Evolutionary conservation across 2,888 invertebrate genomes (phyloP).

Genomic region (Drosophila aldrichi): DNA sequence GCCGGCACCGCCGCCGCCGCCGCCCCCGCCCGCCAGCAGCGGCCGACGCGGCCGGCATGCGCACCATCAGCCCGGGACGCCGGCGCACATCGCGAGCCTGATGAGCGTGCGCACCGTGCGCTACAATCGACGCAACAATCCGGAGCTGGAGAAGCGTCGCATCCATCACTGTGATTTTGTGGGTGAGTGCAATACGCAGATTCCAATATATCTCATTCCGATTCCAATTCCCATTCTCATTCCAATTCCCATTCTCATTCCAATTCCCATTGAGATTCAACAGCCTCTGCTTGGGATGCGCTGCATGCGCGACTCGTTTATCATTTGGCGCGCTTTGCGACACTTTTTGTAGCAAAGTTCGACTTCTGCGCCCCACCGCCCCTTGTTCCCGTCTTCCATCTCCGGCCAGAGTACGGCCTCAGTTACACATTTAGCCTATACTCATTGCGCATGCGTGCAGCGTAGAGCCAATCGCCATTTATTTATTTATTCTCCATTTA

Average conservation of each 20-base stretch:
- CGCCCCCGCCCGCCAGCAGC: conserved; percentile 36
- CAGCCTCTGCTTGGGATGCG: conserved; percentile 49
- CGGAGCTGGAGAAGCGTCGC: conserved; percentile 97
- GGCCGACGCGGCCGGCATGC: conserved; percentile 68
- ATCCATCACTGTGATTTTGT: conserved; percentile 98
- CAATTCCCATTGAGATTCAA: neutral
- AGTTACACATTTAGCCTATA: conserved; percentile 1
- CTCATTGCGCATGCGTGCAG: conserved; percentile 69
- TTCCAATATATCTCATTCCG: conserved; percentile 3
- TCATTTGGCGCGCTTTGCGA: conserved; percentile 76
- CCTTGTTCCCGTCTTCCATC: neutral
- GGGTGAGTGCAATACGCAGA: conserved; percentile 87
- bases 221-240: neutral
- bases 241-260: conserved; percentile 3
- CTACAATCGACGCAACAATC: conserved; percentile 98
- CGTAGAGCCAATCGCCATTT: conserved; percentile 75
- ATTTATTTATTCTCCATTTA: conserved; percentile 80
- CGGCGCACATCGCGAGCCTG: conserved; percentile 83
- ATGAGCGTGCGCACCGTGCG: conserved; percentile 86
- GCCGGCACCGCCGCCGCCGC: conserved; percentile 37
- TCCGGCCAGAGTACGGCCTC: too few species aligned
- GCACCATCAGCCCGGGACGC: conserved; percentile 77
- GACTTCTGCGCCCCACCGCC: neutral
- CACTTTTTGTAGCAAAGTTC: conserved; percentile 68
- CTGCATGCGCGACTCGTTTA: conserved; percentile 67